Evolutionary conservation across 2,888 invertebrate species (phyloP).

Genomic region (Dicranocentrus wangi): DNA sequence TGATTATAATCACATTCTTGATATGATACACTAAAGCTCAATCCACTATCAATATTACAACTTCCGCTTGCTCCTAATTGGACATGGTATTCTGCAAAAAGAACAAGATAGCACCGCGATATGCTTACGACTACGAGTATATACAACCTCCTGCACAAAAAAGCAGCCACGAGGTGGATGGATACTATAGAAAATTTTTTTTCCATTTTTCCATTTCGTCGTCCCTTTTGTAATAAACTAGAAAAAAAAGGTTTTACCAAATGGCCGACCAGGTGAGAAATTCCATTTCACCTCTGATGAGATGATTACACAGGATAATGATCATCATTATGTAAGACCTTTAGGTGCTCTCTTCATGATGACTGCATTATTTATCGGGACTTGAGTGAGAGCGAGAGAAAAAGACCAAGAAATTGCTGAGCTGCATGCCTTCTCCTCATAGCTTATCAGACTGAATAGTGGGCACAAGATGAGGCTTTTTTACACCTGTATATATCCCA

Average conservation of each 20-base stretch:
- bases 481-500: neutral
- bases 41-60: slow-evolving; percentile 19
- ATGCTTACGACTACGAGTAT: no score
- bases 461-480: no score
- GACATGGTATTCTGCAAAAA: no score
- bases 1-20: no score
- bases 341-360: slow-evolving; percentile 51
- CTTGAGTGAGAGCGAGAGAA: no score
- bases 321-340: slow-evolving; percentile 58
- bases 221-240: slow-evolving; percentile 2
- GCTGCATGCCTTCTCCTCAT: neutral
- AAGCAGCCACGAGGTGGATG: no score
- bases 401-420: no score
- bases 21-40: neutral
- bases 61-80: slow-evolving; percentile 8
- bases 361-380: slow-evolving; percentile 43
- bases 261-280: slow-evolving; percentile 58
- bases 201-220: neutral
- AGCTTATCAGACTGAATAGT: neutral
- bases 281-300: slow-evolving; percentile 51
- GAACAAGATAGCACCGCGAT: no score
- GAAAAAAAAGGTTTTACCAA: slow-evolving; percentile 7
- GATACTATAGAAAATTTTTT: no score
- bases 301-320: slow-evolving; percentile 63
- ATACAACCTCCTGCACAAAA: no score